Base-by-base conservation (phyloP, 2,113 vertebrate genomes). In the Phaethon lepturus region DNA sequence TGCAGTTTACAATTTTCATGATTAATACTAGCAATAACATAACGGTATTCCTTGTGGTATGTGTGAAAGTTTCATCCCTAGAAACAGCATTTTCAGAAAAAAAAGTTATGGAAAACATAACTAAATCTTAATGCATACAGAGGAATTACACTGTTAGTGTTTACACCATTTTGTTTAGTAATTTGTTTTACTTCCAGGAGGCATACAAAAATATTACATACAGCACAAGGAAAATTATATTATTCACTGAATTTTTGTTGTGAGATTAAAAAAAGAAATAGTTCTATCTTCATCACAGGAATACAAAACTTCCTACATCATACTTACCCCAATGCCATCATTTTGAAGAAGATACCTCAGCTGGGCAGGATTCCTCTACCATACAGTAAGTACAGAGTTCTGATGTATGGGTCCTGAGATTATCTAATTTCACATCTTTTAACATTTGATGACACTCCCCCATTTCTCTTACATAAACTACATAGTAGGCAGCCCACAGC, bases 241-340 rank as follows among this genome's bases (percentile, higher is more conserved):
- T 38, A 3, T 13, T 31, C 12, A 53, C 11, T 53, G 22, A 78
- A 45, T 31, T 85, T 77, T 58, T 10, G 2, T 11, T 35, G 6
- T 49, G 35, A 80, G 73, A 80, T 63, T 24, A 25, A n/a, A 75
- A 59, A 55, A 23, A n/a, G 44, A 33, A 20, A 12, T 18, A 58
- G 0, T 33, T 49, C 6, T 29, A 8, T 17, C 11, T 71, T 88
- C 17, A 13, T n/a, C 38, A 47, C 26, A 74, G 19, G 11, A 62
- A 63, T 20, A 35, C 15, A n/a, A 56, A 68, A 29, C 4, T 25
- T 80, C 15, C n/a, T 69, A 33, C 8, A 42, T 22, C 12, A 26
- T 49, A 35, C 10, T 79, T 85, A 33, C 3, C 7, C 13, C 0
- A 1, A 35, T 17, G 45, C 4, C 2, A 1, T 33, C 13, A 56